phyloP scores from a whole-genome alignment of 2,797 vertebrate species.

The Megalops cyprinoides region DNA sequence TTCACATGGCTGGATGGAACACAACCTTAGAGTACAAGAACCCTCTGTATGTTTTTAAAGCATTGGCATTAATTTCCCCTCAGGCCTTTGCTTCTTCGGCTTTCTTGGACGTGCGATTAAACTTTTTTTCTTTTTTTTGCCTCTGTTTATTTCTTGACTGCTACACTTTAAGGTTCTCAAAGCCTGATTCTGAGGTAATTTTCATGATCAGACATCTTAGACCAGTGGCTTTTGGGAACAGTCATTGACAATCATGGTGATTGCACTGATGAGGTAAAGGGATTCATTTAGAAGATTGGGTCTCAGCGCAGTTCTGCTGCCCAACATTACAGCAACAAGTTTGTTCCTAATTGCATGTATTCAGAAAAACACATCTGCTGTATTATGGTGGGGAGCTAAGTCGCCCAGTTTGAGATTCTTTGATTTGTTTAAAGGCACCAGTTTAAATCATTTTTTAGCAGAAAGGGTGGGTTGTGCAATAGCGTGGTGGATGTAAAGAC shows the following conservation, averaged over 20 bases:
- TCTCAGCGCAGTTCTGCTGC: neutral
- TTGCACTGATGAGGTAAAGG: neutral
- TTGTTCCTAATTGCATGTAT: neutral
- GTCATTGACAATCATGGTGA: constrained; percentile 3
- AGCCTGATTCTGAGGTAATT: neutral
- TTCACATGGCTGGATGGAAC: constrained; percentile 16
- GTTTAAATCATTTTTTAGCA: constrained; percentile 37
- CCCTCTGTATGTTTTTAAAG: constrained; percentile 24
- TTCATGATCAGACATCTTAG: constrained; percentile 14
- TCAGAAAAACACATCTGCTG: neutral
- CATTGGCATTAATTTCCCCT: neutral
- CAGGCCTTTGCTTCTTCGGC: constrained; percentile 1
- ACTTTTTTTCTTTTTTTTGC: neutral
- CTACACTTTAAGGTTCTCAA: neutral
- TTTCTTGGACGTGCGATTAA: constrained; percentile 15
- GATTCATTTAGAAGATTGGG: neutral
- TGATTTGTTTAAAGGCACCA: neutral
- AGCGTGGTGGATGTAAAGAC: constrained; percentile 76
- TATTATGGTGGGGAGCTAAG: neutral
- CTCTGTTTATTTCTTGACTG: constrained; percentile 5
- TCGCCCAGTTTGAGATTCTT: neutral
- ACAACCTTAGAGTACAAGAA: constrained; percentile 11
- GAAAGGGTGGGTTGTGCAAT: constrained; percentile 73
- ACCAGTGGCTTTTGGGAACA: neutral
- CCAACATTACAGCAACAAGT: neutral